phyloP scores from a whole-genome alignment of 2,113 vertebrate species.

The Pitta sordida region DNA sequence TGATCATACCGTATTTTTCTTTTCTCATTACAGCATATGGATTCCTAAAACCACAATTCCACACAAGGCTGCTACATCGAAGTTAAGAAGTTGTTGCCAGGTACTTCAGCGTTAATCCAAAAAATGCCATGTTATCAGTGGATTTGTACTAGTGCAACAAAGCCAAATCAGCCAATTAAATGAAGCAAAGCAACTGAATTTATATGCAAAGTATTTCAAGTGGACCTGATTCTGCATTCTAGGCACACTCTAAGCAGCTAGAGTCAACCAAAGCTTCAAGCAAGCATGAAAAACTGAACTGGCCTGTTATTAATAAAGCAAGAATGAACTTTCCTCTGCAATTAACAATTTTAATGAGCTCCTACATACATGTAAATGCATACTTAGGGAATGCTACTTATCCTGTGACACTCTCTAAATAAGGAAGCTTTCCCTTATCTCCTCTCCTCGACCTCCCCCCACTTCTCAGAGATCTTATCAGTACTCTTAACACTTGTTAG shows the following conservation, averaged over 20 bases:
- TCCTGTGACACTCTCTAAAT: slow-evolving; percentile 51
- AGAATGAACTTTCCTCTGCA: slow-evolving; percentile 36
- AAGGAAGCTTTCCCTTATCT: slow-evolving; percentile 30
- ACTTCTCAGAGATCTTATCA: background rate
- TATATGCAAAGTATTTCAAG: slow-evolving; percentile 26
- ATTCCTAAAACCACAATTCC: slow-evolving; percentile 29
- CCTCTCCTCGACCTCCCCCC: background rate
- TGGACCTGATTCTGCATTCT: slow-evolving; percentile 35
- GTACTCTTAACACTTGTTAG: background rate
- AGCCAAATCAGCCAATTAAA: slow-evolving; percentile 24
- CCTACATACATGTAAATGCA: background rate
- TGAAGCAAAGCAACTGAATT: slow-evolving; percentile 25
- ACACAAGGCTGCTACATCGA: background rate
- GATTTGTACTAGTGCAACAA: background rate
- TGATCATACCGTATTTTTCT: background rate
- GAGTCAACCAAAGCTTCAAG: slow-evolving; percentile 21
- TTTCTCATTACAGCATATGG: background rate
- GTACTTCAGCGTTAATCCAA: background rate
- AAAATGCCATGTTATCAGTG: background rate
- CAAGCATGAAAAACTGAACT: slow-evolving; percentile 1
- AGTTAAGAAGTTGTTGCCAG: background rate
- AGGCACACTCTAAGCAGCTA: background rate
- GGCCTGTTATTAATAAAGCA: slow-evolving; percentile 20
- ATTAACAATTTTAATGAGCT: slow-evolving; percentile 66
- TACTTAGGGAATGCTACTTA: background rate